A percentile compares a stretch with the other conserved stretches of the same genome.
These are phyloP conservation scores for Dicyrtoma fusca DNA, from an alignment of 2,888 invertebrate species.

Conservation along the genomic window DNA sequence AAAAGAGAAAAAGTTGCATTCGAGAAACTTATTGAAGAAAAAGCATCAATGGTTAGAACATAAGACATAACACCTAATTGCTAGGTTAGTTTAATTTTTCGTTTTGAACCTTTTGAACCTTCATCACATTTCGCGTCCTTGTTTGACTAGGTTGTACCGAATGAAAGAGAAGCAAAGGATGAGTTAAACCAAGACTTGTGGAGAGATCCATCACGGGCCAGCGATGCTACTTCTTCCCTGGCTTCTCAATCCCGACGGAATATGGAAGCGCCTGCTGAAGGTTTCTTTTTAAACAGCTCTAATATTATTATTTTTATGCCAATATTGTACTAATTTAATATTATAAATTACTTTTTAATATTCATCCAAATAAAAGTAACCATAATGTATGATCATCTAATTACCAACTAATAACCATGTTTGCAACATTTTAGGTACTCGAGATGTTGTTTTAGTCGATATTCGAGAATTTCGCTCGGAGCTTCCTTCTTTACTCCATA, in stretches of 20 bases:
- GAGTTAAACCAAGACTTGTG: conserved; percentile 65
- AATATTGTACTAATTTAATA: neutral
- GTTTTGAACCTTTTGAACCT: neutral
- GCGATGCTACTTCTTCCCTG: conserved; percentile 66
- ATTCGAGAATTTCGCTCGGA: conserved; percentile 98
- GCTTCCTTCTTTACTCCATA: conserved; percentile 89
- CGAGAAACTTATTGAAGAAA: conserved; percentile 86
- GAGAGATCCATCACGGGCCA: conserved; percentile 60
- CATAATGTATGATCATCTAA: neutral
- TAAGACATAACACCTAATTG: neutral
- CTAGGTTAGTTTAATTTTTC: neutral
- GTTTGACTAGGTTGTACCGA: conserved; percentile 78
- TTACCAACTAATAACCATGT: neutral
- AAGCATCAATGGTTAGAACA: conserved; percentile 64
- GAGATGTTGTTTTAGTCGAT: conserved; percentile 73
- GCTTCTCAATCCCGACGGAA: conserved; percentile 63
- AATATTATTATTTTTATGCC: neutral
- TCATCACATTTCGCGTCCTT: too few species aligned
- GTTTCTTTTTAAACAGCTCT: conserved; percentile 58
- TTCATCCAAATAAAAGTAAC: neutral
- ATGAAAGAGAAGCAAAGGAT: conserved; percentile 83
- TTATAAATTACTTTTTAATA: neutral
- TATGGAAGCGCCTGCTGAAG: conserved; percentile 62
- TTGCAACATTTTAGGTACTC: conserved; percentile 3
- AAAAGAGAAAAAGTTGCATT: conserved; percentile 93